Evolutionary conservation across 2,888 invertebrate genomes (phyloP).

Genomic region (Coelopa pilipes): DNA sequence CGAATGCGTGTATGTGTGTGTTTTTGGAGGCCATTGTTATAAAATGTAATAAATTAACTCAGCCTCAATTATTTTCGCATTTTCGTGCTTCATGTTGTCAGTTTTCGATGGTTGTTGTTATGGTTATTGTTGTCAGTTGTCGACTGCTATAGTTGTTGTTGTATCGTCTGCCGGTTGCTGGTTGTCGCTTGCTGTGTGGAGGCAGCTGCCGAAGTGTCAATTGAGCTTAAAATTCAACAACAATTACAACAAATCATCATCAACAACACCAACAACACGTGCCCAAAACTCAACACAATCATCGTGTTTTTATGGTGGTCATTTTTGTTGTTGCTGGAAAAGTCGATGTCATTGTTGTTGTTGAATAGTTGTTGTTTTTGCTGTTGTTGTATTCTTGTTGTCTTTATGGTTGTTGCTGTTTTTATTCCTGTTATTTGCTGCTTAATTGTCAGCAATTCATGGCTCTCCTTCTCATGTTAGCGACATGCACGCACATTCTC

Average conservation of each 20-base stretch:
- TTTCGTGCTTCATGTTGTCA: conserved; percentile 21
- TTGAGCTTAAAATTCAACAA: conserved; percentile 22
- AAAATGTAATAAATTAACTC: conserved; percentile 36
- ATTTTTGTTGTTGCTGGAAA: no score
- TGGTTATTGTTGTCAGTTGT: conserved; percentile 2
- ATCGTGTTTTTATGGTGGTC: no score
- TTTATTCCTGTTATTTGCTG: no score
- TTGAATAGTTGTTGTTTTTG: no score
- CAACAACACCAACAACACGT: background rate
- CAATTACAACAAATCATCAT: background rate
- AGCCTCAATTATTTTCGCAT: conserved; percentile 30
- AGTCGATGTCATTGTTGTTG: no score
- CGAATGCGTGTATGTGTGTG: conserved; percentile 7
- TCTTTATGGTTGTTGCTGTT: no score
- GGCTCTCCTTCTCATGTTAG: background rate
- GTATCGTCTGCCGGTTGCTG: background rate
- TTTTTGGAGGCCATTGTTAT: conserved; percentile 13
- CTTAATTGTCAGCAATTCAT: no score
- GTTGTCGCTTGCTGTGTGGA: background rate
- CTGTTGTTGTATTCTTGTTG: no score
- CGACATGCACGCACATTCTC: background rate
- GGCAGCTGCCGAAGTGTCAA: conserved; percentile 19
- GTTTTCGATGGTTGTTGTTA: background rate
- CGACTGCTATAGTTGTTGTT: background rate
- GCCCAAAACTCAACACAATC: no score